A percentile compares a stretch with the other conserved stretches of the same genome.
Conservation (phyloP, 2,888 invertebrate species). For the Rugalucina vietnamica region DNA sequence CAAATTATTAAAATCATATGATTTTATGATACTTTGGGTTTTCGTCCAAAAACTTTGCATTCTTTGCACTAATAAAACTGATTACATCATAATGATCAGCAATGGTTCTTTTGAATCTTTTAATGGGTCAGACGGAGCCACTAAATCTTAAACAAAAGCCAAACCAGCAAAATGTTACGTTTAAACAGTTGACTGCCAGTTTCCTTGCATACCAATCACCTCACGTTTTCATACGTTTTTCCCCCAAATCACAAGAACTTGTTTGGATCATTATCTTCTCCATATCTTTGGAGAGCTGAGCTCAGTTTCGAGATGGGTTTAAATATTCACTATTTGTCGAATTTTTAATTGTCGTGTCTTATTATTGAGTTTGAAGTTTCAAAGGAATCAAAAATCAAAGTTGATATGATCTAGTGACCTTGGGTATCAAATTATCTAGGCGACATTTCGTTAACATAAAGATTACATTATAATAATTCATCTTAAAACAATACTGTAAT, state of each 20-base stretch:
- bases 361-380: no score
- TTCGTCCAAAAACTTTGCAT: neutral
- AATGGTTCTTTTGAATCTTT: neutral
- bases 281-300: no score
- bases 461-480: neutral
- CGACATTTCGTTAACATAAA: neutral
- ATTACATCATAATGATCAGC: neutral
- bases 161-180: neutral
- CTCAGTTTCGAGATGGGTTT: no score
- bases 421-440: constrained; percentile 9
- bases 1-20: no score
- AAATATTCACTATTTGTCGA: no score
- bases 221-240: no score
- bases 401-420: neutral
- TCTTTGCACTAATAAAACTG: neutral
- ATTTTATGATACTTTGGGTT: no score
- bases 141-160: neutral
- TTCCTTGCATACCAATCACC: no score
- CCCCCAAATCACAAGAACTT: no score
- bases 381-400: neutral
- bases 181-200: no score
- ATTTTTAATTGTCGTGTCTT: no score
- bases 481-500: neutral
- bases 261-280: no score
- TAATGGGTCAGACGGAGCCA: neutral